These are phyloP conservation scores for Oxystoma pomonae DNA, from an alignment of 2,888 invertebrate species.

Conservation along the genomic window DNA sequence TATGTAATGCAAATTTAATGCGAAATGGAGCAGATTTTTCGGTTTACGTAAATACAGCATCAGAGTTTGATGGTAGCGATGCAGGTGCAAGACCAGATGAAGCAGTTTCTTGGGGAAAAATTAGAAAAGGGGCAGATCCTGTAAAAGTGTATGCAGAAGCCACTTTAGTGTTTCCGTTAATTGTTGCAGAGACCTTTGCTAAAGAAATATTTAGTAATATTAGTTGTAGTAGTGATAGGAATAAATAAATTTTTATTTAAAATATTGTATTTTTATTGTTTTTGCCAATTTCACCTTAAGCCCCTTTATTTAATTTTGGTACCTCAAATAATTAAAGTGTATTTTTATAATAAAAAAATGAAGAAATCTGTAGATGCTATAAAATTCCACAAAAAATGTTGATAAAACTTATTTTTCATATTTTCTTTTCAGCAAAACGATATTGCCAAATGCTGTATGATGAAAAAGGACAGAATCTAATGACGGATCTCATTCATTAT, in stretches of 20 bases:
- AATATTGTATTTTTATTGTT: too few species aligned
- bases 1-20: slow-evolving; percentile 55
- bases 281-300: too few species aligned
- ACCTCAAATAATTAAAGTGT: too few species aligned
- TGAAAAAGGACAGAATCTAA: slow-evolving; percentile 56
- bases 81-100: slow-evolving; percentile 98
- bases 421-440: slow-evolving; percentile 53
- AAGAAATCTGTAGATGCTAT: too few species aligned
- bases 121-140: slow-evolving; percentile 79
- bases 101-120: slow-evolving; percentile 99
- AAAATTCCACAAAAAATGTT: too few species aligned
- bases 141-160: slow-evolving; percentile 95
- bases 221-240: neutral
- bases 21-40: slow-evolving; percentile 95
- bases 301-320: too few species aligned
- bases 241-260: slow-evolving; percentile 1
- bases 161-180: slow-evolving; percentile 86
- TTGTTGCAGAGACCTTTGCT: slow-evolving; percentile 96
- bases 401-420: too few species aligned
- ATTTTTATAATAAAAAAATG: too few species aligned
- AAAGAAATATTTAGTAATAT: slow-evolving; percentile 49
- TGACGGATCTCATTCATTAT: slow-evolving; percentile 46
- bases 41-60: slow-evolving; percentile 92
- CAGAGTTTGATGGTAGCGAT: slow-evolving; percentile 97
- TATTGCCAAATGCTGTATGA: slow-evolving; percentile 63